phyloP scores from a whole-genome alignment of 2,888 invertebrate genomes.

The Drosophila monieri region DNA sequence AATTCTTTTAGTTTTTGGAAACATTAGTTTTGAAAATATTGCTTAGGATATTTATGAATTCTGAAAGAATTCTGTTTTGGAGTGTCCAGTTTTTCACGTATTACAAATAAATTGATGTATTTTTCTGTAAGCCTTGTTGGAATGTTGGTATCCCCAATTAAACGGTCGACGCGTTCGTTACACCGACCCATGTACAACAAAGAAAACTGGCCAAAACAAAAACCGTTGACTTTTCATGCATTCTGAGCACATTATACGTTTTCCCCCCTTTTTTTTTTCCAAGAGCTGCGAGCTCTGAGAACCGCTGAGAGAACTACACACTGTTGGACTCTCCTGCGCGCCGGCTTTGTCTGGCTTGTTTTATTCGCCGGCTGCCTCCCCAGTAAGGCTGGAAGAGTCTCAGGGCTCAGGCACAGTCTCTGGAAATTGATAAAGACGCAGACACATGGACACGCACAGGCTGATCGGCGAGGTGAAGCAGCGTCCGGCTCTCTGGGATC shows the following conservation, averaged over 20 bases:
- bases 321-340: neutral
- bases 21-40: too few species aligned
- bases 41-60: too few species aligned
- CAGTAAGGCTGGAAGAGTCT: conserved; percentile 54
- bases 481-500: conserved; percentile 76
- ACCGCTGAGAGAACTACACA: neutral
- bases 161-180: too few species aligned
- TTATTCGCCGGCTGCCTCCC: conserved; percentile 45
- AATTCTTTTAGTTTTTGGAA: too few species aligned
- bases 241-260: neutral
- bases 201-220: neutral
- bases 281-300: neutral
- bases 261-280: neutral
- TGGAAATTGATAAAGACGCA: conserved; percentile 67
- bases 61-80: too few species aligned
- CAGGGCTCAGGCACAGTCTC: neutral
- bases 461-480: conserved; percentile 74
- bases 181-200: neutral
- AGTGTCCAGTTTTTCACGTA: too few species aligned
- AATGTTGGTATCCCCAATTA: too few species aligned
- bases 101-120: too few species aligned
- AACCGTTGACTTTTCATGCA: neutral
- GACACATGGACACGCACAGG: conserved; percentile 73
- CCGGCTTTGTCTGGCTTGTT: conserved; percentile 10
- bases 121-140: too few species aligned